A percentile compares a stretch with the other conserved stretches of the same genome.
phyloP scores from a whole-genome alignment of 2,113 vertebrate species.

The Loxodonta africana region DNA sequence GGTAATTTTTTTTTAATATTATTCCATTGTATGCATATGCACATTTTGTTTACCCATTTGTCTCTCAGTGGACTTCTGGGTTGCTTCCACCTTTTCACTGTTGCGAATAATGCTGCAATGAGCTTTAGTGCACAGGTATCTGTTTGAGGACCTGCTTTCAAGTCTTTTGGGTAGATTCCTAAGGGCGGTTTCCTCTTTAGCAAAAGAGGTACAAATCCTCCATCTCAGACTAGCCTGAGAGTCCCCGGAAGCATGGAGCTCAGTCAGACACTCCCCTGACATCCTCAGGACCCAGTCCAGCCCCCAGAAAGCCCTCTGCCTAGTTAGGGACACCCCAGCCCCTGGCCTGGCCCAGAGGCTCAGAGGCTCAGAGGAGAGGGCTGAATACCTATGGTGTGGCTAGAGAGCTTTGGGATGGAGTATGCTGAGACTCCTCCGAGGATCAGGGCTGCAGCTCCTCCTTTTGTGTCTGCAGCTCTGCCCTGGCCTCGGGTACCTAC shows the following conservation, averaged over 20 bases:
- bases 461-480: no score
- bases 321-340: neutral
- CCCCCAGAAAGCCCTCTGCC: neutral
- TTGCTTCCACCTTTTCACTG: neutral
- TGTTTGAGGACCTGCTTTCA: neutral
- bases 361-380: neutral
- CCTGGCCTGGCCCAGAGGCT: neutral
- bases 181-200: neutral
- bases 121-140: neutral
- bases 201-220: neutral
- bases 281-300: neutral
- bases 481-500: neutral
- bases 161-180: neutral
- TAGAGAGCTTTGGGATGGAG: neutral
- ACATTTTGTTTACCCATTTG: neutral
- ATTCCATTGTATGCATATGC: neutral
- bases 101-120: neutral
- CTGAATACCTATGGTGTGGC: neutral
- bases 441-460: neutral
- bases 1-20: neutral
- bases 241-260: neutral
- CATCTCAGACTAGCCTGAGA: neutral
- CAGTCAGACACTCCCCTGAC: neutral
- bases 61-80: neutral
- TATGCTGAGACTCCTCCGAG: neutral